Conservation (phyloP, 1,140 invertebrate species). For the Diuraphis noxia region DNA sequence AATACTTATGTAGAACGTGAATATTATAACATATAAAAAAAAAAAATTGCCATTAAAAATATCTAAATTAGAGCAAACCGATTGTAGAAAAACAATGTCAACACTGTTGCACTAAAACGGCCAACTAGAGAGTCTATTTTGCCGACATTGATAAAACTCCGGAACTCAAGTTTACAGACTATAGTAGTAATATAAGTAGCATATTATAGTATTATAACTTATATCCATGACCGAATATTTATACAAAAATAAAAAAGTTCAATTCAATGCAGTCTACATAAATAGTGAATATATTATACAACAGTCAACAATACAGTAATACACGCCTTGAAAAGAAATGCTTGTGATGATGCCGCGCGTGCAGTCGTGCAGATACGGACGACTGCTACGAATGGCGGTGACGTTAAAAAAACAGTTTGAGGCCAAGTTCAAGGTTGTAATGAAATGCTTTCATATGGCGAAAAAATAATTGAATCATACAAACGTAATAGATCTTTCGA, state of each 20-base stretch:
- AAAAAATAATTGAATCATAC: conserved; percentile 29
- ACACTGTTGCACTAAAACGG: not conserved
- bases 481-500: conserved; percentile 23
- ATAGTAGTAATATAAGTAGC: too few relatives aligned
- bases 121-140: not conserved
- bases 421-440: conserved; percentile 44
- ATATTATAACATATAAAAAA: conserved; percentile 3
- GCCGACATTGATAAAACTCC: not conserved
- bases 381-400: not conserved
- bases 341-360: not conserved
- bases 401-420: conserved; percentile 17
- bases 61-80: not conserved
- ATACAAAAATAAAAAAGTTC: not conserved
- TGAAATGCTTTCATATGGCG: conserved; percentile 39
- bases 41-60: not conserved
- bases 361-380: not conserved
- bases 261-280: not conserved
- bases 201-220: not conserved
- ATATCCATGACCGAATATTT: not conserved
- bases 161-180: not conserved
- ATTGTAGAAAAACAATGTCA: not conserved
- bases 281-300: not conserved
- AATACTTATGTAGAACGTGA: not conserved
- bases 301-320: too few relatives aligned
- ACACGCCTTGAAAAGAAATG: not conserved